These are phyloP conservation scores for Pocillopora verrucosa DNA, from an alignment of 64 coral and sea anemone species.

Conservation along the genomic window DNA sequence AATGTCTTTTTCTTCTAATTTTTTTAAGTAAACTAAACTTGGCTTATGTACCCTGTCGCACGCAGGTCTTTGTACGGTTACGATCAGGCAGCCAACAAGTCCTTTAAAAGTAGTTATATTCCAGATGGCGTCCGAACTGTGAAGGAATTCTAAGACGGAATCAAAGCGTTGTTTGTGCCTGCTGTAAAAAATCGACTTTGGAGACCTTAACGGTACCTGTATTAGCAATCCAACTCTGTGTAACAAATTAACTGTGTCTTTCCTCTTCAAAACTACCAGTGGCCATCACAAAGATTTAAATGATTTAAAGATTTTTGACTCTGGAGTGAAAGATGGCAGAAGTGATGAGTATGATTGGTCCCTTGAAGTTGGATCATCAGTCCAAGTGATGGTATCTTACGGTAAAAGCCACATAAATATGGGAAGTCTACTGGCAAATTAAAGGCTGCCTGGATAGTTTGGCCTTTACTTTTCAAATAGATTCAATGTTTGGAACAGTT, in stretches of 20 bases:
- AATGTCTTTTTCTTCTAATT: not conserved
- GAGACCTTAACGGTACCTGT: constrained; percentile 8
- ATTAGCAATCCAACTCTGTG: constrained; percentile 19
- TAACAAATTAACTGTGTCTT: constrained; percentile 13
- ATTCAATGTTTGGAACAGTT: not conserved
- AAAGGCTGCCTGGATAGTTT: not conserved
- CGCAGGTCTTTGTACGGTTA: not conserved
- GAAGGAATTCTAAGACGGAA: not conserved
- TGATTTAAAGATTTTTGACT: not conserved
- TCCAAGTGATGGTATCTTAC: not conserved
- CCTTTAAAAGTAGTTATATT: not conserved
- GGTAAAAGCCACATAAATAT: not conserved
- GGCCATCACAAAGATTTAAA: not conserved
- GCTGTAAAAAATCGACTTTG: not conserved
- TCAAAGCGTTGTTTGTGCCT: constrained; percentile 8
- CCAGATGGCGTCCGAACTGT: not conserved
- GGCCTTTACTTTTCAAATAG: not conserved
- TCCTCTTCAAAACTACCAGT: not conserved
- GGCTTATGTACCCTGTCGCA: constrained; percentile 1
- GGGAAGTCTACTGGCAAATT: not conserved
- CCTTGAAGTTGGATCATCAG: not conserved
- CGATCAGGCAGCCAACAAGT: not conserved
- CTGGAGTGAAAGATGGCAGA: not conserved
- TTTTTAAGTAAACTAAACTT: not conserved
- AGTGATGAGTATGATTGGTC: not conserved